Conservation (phyloP, 2,797 vertebrate species). For the Rallus crepitans region DNA sequence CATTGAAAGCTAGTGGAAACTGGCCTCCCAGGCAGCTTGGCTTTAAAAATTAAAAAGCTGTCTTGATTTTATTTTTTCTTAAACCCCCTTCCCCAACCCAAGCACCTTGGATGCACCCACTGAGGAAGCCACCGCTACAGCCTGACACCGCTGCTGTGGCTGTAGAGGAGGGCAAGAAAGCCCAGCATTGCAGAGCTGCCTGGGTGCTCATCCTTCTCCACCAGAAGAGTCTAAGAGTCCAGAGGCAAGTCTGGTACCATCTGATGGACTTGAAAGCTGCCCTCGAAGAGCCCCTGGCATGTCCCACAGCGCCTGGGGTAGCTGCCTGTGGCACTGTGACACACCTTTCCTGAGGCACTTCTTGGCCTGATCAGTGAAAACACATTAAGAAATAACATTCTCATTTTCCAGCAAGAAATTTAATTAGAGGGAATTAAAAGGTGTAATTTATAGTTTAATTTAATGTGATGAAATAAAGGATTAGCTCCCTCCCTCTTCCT, state of each 20-base stretch:
- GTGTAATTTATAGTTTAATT: constrained; percentile 53
- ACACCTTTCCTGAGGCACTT: background rate
- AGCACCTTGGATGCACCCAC: background rate
- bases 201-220: background rate
- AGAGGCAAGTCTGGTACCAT: too few species aligned
- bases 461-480: constrained; percentile 46
- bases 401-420: background rate
- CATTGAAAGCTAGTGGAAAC: background rate
- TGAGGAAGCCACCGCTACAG: background rate
- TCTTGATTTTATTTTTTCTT: background rate
- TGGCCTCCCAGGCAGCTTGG: background rate
- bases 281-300: background rate
- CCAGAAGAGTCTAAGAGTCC: background rate
- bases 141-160: too few species aligned
- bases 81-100: background rate
- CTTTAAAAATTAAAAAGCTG: background rate
- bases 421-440: constrained; percentile 58
- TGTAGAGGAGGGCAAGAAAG: background rate
- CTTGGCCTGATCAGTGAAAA: background rate
- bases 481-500: background rate
- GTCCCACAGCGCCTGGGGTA: rapidly evolving
- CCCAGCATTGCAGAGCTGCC: background rate
- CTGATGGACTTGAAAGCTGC: background rate
- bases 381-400: background rate
- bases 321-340: background rate